Base-by-base conservation (phyloP, 2,113 vertebrate species). In the Mastomys coucha region DNA sequence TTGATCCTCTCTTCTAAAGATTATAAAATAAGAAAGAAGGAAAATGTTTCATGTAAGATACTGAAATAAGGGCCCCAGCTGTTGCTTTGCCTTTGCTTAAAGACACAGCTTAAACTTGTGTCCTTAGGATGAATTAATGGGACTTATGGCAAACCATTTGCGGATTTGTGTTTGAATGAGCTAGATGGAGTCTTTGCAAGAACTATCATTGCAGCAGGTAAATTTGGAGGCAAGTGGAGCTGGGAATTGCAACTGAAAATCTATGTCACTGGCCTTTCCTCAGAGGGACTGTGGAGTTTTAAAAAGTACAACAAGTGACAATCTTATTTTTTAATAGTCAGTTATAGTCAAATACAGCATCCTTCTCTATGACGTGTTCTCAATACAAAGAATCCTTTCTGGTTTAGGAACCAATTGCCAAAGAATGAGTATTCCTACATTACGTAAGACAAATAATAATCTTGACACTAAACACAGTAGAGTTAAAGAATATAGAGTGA, bases 371-470 rank as follows among this genome's bases (percentile, higher is more conserved):
- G 22, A 85, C 80, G 39, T 72, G 26, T 33, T 91, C 16, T 89
- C 51, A 85, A 31, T 19, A 56, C 1, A 91, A 28, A 33, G 0
- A 81, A 89, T 31, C 51, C n/a, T 91, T 51, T 88, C 45, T 77
- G n/a, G n/a, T 5, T 63, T 93, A 70, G 19, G 9, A 28, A 65
- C 60, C 72, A 72, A 28, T 73, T 36, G 26, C 75, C 20, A n/a
- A 11, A 39, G 36, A 60, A 76, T 0, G 7, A 14, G 39, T 84
- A 7, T 89, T 92, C 24, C 85, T 56, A 88, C 60, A 69, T 69
- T 73, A 63, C 56, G 60, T 49, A 91, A 36, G 82, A 88, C 53
- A 94, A 67, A n/a, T 75, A 96, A 89, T 87, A 87, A 82, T 93
- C 92, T 73, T 67, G 31, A 93, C 33, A 81, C 1, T 26, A 14